These are phyloP conservation scores for Anthopleura xanthogrammica DNA, from an alignment of 92 coral and sea anemone species.

Conservation along the genomic window DNA sequence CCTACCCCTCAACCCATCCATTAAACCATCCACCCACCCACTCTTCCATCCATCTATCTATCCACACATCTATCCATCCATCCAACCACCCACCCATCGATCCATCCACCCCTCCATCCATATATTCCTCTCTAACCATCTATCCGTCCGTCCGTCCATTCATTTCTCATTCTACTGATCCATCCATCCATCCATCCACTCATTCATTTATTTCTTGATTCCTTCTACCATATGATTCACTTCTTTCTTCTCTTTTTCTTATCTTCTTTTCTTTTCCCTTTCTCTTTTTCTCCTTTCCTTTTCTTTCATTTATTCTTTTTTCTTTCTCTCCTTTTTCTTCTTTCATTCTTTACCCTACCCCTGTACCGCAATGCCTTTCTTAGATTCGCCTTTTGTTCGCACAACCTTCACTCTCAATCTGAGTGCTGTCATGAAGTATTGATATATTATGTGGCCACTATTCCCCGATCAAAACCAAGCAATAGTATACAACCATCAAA, in stretches of 20 bases:
- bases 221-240: too few relatives aligned
- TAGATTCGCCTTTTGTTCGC: not conserved
- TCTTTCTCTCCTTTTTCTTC: not conserved
- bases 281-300: not conserved
- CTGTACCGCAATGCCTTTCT: not conserved
- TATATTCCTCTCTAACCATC: not conserved
- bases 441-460: not conserved
- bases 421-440: not conserved
- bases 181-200: not conserved
- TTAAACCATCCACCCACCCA: too few relatives aligned
- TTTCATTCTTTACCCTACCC: not conserved
- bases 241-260: not conserved
- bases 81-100: too few relatives aligned
- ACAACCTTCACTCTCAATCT: not conserved
- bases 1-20: too few relatives aligned
- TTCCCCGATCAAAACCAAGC: not conserved
- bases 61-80: too few relatives aligned
- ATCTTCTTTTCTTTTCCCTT: not conserved
- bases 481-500: not conserved
- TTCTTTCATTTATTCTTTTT: not conserved
- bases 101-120: not conserved
- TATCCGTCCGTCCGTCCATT: not conserved
- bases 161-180: too few relatives aligned
- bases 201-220: not conserved
- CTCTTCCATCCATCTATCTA: too few relatives aligned